phyloP scores from a whole-genome alignment of 1,140 invertebrate genomes.

The Dermatophagoides farinae region DNA sequence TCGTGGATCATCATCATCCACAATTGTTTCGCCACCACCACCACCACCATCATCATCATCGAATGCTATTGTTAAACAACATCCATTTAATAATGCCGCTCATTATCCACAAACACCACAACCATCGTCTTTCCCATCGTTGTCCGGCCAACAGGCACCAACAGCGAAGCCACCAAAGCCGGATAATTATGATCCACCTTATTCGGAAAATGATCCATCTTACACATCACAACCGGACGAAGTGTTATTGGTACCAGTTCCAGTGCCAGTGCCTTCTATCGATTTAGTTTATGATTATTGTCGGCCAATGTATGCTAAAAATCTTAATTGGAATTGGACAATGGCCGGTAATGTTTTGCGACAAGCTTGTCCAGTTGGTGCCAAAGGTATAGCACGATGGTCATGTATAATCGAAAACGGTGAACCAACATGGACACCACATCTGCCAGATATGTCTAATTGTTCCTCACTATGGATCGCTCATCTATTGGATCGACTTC shows the following conservation, averaged over 20 bases:
- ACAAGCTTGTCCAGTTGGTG: constrained; percentile 67
- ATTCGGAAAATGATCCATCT: background rate
- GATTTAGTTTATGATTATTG: constrained; percentile 29
- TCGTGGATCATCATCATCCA: background rate
- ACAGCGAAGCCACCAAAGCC: constrained; percentile 4
- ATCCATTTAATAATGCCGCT: background rate
- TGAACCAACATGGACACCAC: constrained; percentile 42
- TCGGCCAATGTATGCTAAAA: constrained; percentile 44
- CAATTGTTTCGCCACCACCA: too few relatives aligned
- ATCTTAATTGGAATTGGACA: constrained; percentile 72
- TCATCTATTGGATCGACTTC: constrained; percentile 32
- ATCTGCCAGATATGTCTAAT: constrained; percentile 63
- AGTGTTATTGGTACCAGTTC: background rate
- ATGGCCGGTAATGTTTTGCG: constrained; percentile 47
- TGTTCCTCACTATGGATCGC: constrained; percentile 75
- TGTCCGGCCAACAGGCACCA: background rate
- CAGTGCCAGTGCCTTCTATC: background rate
- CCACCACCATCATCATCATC: background rate
- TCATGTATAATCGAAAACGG: constrained; percentile 20
- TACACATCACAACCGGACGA: background rate
- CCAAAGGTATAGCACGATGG: constrained; percentile 33
- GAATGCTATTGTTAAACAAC: background rate
- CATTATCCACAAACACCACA: background rate
- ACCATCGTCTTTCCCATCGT: background rate
- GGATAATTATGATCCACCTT: background rate